phyloP scores from a whole-genome alignment of 30 jellyfish, hydroid and myxozoan genomes.

The Turritopsis rubra region DNA sequence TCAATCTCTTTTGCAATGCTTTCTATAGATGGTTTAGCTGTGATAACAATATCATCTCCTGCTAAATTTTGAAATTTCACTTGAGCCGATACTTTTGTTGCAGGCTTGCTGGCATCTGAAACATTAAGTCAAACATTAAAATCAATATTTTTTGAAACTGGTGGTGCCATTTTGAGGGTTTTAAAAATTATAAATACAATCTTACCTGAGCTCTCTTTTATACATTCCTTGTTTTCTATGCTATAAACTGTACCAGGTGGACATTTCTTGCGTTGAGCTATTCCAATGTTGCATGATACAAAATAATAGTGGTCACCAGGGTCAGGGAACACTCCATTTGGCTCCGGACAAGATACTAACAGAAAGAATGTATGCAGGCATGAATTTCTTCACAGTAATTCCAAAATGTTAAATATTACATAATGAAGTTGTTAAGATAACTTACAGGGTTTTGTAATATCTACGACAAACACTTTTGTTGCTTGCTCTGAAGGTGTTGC shows the following conservation, averaged over 20 bases:
- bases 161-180: too few relatives aligned
- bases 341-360: conserved; percentile 94
- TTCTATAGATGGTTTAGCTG: conserved; percentile 88
- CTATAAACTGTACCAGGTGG: conserved; percentile 88
- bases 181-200: background rate
- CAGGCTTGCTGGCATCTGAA: conserved; percentile 10
- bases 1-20: conserved; percentile 87
- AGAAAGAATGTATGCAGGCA: background rate
- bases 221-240: conserved; percentile 83
- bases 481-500: conserved; percentile 90
- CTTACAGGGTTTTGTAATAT: conserved; percentile 79
- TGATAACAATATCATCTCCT: conserved; percentile 57
- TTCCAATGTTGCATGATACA: conserved; percentile 79
- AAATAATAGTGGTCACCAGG: conserved; percentile 85
- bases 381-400: background rate
- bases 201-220: conserved; percentile 60
- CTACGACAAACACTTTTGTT: conserved; percentile 62
- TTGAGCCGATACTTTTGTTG: conserved; percentile 42
- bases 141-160: too few relatives aligned
- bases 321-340: conserved; percentile 91
- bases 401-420: too few relatives aligned
- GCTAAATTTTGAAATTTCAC: conserved; percentile 83
- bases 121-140: background rate
- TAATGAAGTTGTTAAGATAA: background rate
- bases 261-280: conserved; percentile 94